Conservation (phyloP, 1,140 invertebrate species). For the Olivierus martensii region DNA sequence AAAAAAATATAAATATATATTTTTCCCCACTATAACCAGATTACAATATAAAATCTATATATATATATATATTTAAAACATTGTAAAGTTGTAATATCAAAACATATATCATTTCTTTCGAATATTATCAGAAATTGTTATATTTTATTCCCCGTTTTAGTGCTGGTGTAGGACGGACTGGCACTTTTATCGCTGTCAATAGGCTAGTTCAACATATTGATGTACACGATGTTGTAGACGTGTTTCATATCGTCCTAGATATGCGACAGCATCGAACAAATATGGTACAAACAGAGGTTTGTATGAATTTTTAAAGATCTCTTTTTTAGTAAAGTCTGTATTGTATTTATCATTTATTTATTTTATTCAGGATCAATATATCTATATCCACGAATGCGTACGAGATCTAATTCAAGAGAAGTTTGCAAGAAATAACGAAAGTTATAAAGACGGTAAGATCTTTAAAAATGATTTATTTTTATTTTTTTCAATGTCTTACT, state of each 20-base stretch:
- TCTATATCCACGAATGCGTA: slow-evolving; percentile 16
- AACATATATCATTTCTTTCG: no score
- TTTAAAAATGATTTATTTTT: no score
- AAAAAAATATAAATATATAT: no score
- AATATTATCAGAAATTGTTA: no score
- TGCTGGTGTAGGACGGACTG: slow-evolving; percentile 33
- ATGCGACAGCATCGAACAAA: slow-evolving; percentile 31
- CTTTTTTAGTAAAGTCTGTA: neutral
- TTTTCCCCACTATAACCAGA: no score
- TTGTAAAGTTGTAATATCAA: no score
- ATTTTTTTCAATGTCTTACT: no score
- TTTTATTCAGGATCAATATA: slow-evolving; percentile 16
- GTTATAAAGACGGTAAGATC: no score
- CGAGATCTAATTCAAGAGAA: slow-evolving; percentile 9
- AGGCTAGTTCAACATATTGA: slow-evolving; percentile 26
- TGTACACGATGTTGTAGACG: slow-evolving; percentile 26
- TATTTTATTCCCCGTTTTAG: slow-evolving; percentile 22
- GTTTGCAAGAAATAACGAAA: no score
- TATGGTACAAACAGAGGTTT: slow-evolving; percentile 34
- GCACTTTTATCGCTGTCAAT: slow-evolving; percentile 33
- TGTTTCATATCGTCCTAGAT: slow-evolving; percentile 28
- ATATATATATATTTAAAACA: no score
- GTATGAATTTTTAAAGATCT: slow-evolving; percentile 6
- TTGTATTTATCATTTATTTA: neutral
- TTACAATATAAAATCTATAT: no score